Evolutionary conservation across 2,113 vertebrate genomes (phyloP).

Genomic region (Passer montanus): DNA sequence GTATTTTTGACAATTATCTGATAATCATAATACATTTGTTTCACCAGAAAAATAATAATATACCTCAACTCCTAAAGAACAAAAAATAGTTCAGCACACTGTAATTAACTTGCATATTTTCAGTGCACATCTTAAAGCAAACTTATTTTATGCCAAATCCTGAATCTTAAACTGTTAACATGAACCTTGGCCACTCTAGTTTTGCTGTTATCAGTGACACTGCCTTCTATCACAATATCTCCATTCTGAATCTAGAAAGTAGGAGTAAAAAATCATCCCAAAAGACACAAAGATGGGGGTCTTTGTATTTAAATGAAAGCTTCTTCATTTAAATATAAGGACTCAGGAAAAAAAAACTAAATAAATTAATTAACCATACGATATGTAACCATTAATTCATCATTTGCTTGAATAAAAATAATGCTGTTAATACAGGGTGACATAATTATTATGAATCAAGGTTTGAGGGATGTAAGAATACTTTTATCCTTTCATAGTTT

Average conservation of each 20-base stretch:
- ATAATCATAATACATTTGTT: neutral
- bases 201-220: neutral
- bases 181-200: neutral
- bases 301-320: neutral
- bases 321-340: neutral
- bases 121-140: neutral
- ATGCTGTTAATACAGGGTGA: neutral
- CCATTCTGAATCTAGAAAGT: neutral
- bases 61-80: neutral
- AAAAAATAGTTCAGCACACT: neutral
- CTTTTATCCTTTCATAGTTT: neutral
- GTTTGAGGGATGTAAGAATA: neutral
- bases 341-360: neutral
- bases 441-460: neutral
- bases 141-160: neutral
- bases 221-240: neutral
- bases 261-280: neutral
- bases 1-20: neutral
- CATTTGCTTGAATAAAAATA: neutral
- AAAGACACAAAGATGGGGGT: neutral
- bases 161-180: neutral
- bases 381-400: neutral
- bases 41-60: neutral
- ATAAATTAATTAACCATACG: neutral
- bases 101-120: neutral